Evolutionary conservation across 1,140 invertebrate genomes (phyloP), one percentile per base, ranked within the genome.

Genomic region (Pseudoatta argentina): DNA sequence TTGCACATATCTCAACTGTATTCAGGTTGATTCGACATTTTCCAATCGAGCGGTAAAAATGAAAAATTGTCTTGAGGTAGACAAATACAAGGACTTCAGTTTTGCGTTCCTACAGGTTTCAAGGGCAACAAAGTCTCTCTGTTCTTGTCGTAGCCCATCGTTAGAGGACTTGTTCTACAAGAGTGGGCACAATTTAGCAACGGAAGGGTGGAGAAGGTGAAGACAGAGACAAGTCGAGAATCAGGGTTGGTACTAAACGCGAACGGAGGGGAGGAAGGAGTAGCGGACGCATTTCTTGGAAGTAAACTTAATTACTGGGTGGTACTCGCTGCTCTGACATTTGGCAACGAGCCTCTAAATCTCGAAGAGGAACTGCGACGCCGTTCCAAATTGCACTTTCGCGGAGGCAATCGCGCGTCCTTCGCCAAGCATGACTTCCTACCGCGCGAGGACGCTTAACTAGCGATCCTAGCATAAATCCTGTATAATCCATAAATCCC

Each of bases 241-340:
- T 89, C 87, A 75, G 51, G 34, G 64, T 39, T 39, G 48, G 64
- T 78, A 71, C 34, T n/a, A 59, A 48, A 5, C 66, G 18, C 14
- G 55, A 24, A 53, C 21, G 53, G n/a, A n/a, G 73, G 14, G 76
- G 30, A 21, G 16, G 39, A 30, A 66, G 10, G 10, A 16, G 24
- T n/a, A 18, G 39, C 61, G n/a, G 64, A 86, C 55, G 81, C 83
- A 67, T 90, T 91, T 89, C 81, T 90, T 92, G 87, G 90, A 76
- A 88, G 91, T 89, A 92, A 92, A 92, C 91, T 92, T 92, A 92
- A 92, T 92, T 92, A 92, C 91, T 89, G 73, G 91, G 89, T 87
- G 90, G 92, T 69, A 71, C 87, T 83, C 86, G 76, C 76, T 44
- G 73, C 87, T 86, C 91, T 91, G 91, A 92, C 91, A 92, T 92